Percentiles rank a stretch among this genome's conserved stretches.
Conservation (phyloP, 2,113 vertebrate species). For the Tetrao urogallus region DNA sequence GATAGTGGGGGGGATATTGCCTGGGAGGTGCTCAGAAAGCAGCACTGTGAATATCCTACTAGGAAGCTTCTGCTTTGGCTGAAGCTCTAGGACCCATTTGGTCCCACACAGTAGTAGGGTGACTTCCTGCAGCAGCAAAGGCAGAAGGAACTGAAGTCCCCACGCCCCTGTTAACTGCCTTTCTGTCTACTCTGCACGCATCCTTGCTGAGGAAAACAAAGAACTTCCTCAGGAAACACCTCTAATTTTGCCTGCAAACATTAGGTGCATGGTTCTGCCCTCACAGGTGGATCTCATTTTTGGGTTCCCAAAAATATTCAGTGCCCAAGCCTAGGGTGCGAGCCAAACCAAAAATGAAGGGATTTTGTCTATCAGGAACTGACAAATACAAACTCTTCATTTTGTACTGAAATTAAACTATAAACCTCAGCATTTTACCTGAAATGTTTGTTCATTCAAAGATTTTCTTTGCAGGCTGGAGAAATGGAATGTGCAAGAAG, state of each 20-base stretch:
- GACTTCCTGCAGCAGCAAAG: not conserved
- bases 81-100: not conserved
- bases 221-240: not conserved
- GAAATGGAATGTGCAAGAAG: not conserved
- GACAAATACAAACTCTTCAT: not conserved
- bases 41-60: not conserved
- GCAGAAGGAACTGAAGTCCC: not conserved
- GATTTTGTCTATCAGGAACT: not conserved
- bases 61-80: not conserved
- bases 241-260: not conserved
- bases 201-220: not conserved
- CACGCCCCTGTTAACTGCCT: rapidly evolving
- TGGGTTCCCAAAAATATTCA: not conserved
- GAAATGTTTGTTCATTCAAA: not conserved
- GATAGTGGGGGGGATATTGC: not conserved
- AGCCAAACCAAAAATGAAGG: not conserved
- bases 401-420: not conserved
- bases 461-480: not conserved
- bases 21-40: not conserved
- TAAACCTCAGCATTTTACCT: not conserved
- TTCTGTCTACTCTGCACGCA: rapidly evolving
- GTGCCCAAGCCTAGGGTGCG: not conserved
- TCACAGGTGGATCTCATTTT: not conserved
- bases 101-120: not conserved
- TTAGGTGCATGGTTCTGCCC: not conserved